Evolutionary conservation across 1,140 invertebrate genomes (phyloP), one percentile per base, ranked within the genome.

Genomic region (Drosophila ambigua): DNA sequence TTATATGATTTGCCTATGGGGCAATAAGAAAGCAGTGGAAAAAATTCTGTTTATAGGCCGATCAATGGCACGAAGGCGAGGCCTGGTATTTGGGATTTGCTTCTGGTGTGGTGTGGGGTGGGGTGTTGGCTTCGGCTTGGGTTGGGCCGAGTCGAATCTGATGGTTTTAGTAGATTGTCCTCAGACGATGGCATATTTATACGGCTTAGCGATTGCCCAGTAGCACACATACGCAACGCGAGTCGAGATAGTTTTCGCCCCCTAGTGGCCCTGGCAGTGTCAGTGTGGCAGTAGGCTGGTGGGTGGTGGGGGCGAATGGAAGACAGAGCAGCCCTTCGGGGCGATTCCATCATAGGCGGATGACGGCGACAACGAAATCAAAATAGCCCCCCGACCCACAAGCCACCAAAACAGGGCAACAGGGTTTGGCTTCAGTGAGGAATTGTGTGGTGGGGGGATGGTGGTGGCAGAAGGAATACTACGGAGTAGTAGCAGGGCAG

Each of bases 1-100:
- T 87, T 88, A 87, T 87, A 87, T 87, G 82, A 87, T 87, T 87
- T 87, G 82, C 82, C 82, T 87, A 87, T 88, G 82, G 65, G 75
- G 74, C 83, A 85, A 85, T 85, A 79, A 79, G 81, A 71, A 62
- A 58, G 71, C 79, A 66, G 41, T 39, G 64, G 55, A 65, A 69
- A 87, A 88, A 87, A 87, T 85, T 64, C 83, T 87, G 82, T 88
- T 88, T 88, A 87, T 87, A 72, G 65, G 74, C 49, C 81, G 81
- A 85, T 85, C 82, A 87, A 85, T 87, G 81, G 77, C 73, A 84
- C 35, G 57, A 71, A 57, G 69, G 61, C 62, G 35, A 79, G 60
- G 49, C 45, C 35, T 39, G 35, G 35, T 20, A 39, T 39, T 39
- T 39, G 35, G 35, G 31, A 2, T 8, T 8, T 69, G 66, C 48